Percentiles rank a stretch among this genome's conserved stretches.
Conservation (phyloP, 1,140 invertebrate genomes). For the Brachionus rubens region DNA sequence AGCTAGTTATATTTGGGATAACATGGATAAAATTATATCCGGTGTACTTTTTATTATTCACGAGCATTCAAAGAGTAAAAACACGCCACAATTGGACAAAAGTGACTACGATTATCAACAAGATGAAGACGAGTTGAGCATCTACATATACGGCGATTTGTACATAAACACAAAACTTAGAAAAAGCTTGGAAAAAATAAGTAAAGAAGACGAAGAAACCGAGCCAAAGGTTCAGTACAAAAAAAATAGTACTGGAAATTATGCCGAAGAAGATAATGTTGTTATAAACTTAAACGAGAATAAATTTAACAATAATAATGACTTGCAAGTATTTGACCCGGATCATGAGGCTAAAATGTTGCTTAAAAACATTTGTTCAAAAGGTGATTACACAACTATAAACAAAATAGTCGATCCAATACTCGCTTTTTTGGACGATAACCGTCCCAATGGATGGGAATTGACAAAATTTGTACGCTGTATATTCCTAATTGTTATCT, state of each 20-base stretch:
- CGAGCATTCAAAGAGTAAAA: background rate
- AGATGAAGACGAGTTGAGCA: background rate
- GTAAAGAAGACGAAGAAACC: background rate
- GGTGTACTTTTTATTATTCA: constrained; percentile 12
- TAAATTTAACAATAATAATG: background rate
- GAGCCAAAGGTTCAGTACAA: background rate
- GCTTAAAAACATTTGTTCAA: constrained; percentile 14
- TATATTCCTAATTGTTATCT: constrained; percentile 27
- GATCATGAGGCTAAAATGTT: constrained; percentile 32
- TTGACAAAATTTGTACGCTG: background rate
- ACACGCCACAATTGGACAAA: background rate
- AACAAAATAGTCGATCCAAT: constrained; percentile 34
- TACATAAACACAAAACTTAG: constrained; percentile 1
- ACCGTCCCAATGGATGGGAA: background rate
- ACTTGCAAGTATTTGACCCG: background rate
- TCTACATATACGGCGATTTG: background rate
- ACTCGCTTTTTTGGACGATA: constrained; percentile 31
- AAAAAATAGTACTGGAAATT: background rate
- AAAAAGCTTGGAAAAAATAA: background rate
- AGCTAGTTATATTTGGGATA: constrained; percentile 42
- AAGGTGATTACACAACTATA: constrained; percentile 41
- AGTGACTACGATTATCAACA: background rate
- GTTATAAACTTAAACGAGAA: background rate
- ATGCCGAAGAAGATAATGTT: background rate
- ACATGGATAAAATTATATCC: constrained; percentile 32